These are phyloP conservation scores for Menura novaehollandiae DNA, from an alignment of 2,113 vertebrate genomes.

Conservation along the genomic window DNA sequence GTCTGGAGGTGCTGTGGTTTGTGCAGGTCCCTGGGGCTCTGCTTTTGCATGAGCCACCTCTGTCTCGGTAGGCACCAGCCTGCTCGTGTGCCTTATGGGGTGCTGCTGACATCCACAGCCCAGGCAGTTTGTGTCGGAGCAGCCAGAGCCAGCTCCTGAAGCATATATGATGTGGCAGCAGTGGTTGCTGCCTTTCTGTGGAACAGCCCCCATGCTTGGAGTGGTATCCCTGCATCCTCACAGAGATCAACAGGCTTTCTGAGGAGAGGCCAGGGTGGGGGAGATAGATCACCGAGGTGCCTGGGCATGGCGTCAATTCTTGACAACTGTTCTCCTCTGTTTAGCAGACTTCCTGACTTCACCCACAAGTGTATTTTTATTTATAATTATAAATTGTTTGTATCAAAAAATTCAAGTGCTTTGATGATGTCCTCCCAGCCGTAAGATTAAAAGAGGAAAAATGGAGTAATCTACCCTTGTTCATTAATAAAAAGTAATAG, in stretches of 20 bases:
- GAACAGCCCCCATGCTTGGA: neutral
- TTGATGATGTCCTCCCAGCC: neutral
- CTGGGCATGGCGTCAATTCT: neutral
- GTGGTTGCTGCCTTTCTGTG: neutral
- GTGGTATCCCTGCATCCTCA: neutral
- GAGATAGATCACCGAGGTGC: neutral
- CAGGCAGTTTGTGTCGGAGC: accelerated
- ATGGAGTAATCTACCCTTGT: neutral
- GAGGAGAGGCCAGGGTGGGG: neutral
- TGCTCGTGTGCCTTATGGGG: accelerated
- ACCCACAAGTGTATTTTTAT: neutral
- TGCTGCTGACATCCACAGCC: neutral
- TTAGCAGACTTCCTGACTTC: neutral
- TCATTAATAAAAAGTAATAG: neutral
- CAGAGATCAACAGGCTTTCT: neutral
- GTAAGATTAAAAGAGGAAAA: neutral
- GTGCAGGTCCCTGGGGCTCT: neutral
- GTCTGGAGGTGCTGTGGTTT: neutral
- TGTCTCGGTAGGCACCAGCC: neutral
- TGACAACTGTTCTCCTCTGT: neutral
- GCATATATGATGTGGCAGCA: neutral
- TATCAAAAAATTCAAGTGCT: neutral
- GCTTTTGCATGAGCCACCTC: neutral
- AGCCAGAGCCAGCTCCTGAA: neutral
- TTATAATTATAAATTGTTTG: neutral